Conservation (phyloP, 2,888 invertebrate species). For the Lypha dubia region DNA sequence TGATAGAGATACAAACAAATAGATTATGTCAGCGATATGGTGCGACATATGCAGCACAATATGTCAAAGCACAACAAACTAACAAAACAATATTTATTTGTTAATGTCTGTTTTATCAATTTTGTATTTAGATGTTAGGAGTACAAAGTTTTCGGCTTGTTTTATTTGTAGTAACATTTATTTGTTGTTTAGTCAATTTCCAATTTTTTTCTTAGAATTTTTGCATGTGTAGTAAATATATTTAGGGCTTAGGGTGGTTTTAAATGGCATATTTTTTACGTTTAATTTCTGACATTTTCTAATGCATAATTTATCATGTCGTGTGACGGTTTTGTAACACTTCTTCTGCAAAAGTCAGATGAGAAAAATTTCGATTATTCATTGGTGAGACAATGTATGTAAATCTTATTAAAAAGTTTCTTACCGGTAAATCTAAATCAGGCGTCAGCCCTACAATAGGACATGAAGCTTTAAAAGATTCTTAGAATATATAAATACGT, state of each 20-base stretch:
- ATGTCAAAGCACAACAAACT: conserved; percentile 45
- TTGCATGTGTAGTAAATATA: conserved; percentile 46
- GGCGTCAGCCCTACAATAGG: too few relatives aligned
- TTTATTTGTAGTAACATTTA: conserved; percentile 66
- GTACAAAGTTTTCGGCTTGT: conserved; percentile 69
- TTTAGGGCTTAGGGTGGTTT: neutral
- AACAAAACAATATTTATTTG: neutral
- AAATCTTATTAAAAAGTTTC: too few relatives aligned
- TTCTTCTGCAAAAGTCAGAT: too few relatives aligned
- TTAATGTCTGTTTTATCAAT: conserved; percentile 54
- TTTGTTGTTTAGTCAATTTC: conserved; percentile 23
- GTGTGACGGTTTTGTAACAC: too few relatives aligned
- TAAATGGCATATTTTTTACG: too few relatives aligned
- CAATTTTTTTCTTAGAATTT: conserved; percentile 67
- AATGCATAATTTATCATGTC: too few relatives aligned
- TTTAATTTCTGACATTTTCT: too few relatives aligned
- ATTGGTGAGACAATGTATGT: too few relatives aligned
- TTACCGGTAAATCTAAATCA: too few relatives aligned
- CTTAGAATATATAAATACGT: too few relatives aligned
- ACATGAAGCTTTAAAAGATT: too few relatives aligned
- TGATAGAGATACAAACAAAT: conserved; percentile 78
- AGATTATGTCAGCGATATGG: conserved; percentile 71
- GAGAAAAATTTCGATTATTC: too few relatives aligned
- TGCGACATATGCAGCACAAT: conserved; percentile 66
- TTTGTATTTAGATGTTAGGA: conserved; percentile 42